Percentiles rank a stretch among this genome's conserved stretches.
Conservation (phyloP, 92 coral and sea anemone genomes). For the Metridium senile region DNA sequence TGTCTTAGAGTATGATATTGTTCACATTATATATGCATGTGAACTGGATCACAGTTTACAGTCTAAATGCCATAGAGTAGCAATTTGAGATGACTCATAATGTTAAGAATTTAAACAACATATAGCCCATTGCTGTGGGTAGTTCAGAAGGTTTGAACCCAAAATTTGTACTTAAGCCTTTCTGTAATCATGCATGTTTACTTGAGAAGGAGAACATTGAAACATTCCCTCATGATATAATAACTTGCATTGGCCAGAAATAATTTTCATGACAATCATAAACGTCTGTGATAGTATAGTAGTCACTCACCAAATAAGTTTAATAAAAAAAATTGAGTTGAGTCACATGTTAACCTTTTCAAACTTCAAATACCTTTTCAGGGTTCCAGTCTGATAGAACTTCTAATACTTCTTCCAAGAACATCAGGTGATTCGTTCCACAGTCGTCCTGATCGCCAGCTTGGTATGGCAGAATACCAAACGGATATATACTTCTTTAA, state of each 20-base stretch:
- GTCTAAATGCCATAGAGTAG: no score
- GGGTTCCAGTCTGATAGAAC: conserved; percentile 12
- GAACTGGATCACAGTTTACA: not conserved
- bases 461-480: conserved; percentile 20
- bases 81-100: not conserved
- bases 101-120: not conserved
- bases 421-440: conserved; percentile 3
- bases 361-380: conserved; percentile 1
- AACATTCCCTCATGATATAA: no score
- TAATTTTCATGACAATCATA: no score
- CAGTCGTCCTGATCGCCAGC: not conserved
- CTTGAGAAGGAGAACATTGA: no score
- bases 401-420: not conserved
- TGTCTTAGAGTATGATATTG: not conserved
- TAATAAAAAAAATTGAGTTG: not conserved
- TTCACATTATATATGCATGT: not conserved
- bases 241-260: no score
- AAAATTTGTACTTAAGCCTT: not conserved
- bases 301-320: not conserved
- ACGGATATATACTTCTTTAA: conserved; percentile 6
- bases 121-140: not conserved
- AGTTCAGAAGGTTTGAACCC: not conserved
- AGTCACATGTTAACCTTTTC: not conserved
- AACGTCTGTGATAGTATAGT: no score
- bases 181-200: not conserved